These are phyloP conservation scores for Papilio protenor DNA, from an alignment of 2,888 invertebrate species.

Conservation along the genomic window DNA sequence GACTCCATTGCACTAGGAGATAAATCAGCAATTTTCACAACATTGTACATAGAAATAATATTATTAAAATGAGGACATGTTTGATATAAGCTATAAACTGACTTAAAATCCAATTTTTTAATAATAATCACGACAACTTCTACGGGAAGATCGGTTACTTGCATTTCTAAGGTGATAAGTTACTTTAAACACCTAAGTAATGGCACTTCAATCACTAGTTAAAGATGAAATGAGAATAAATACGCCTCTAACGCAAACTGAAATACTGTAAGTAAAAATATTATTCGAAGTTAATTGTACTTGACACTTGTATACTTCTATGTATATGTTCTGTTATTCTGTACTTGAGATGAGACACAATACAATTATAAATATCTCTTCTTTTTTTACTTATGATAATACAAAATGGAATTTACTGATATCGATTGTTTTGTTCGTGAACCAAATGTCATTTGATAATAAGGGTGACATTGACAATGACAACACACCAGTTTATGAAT, in stretches of 20 bases:
- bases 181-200: not conserved
- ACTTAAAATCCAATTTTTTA: slow-evolving; percentile 60
- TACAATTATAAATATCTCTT: no score
- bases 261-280: not conserved
- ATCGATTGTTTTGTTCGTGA: no score
- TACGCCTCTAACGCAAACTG: not conserved
- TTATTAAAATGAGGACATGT: slow-evolving; percentile 58
- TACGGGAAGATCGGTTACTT: slow-evolving; percentile 54
- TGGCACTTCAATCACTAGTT: not conserved
- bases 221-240: not conserved
- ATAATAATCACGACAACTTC: slow-evolving; percentile 71
- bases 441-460: no score
- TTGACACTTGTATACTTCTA: no score
- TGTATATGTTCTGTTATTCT: no score
- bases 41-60: slow-evolving; percentile 57
- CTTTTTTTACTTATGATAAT: no score
- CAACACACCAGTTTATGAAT: no score
- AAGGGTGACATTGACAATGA: no score
- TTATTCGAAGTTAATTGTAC: no score
- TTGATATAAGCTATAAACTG: slow-evolving; percentile 60
- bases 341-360: no score
- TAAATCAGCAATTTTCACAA: slow-evolving; percentile 60
- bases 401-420: no score
- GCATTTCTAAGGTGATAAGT: not conserved
- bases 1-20: slow-evolving; percentile 62